Evolutionary conservation across 2,797 vertebrate species (phyloP), one percentile per base, ranked within the genome.

Genomic region (Fistularia tabacaria): DNA sequence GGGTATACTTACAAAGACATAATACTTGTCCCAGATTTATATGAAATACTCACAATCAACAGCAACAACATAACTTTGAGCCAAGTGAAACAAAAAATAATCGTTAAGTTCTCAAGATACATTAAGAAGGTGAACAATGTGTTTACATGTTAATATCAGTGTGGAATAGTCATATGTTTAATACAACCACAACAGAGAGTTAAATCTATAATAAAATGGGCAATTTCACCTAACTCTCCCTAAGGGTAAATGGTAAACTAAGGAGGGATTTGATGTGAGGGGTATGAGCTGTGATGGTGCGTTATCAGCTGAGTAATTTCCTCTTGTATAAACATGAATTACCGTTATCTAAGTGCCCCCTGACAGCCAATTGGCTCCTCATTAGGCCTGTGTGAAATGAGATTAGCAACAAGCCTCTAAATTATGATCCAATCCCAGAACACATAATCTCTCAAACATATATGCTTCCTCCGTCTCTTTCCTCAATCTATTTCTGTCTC

Each of bases 261-360:
- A 82, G 71, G 74, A 77, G 79, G 79, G 85, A 83, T 87, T 84
- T 81, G 82, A 84, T 71, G 69, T 58, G 61, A 79, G 70, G 68
- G 76, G 70, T 81, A 70, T 67, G 75, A 55, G 64, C 73, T 75
- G 71, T 72, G 86, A 80, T 85, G 77, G 71, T 72, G 85, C 46
- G 65, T 82, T 89, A 87, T 88, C 80, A 77, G 67, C 80, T 85
- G 64, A 85, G 83, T 86, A 87, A 88, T 86, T 87, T 87, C 78
- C 81, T 87, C 82, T 84, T 78, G 84, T 86, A 82, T 80, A 83
- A 88, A 90, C 83, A 86, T 85, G 86, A 85, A 83, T 87, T 84
- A 85, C 74, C 74, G 80, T 85, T 85, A 87, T 83, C 83, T 81
- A 84, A 81, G 72, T 84, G 78, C 77, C 83, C 84, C 79, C 76